Evolutionary conservation across 1,140 invertebrate genomes (phyloP), one percentile per base, ranked within the genome.

Genomic region (Neocloeon triangulifer): DNA sequence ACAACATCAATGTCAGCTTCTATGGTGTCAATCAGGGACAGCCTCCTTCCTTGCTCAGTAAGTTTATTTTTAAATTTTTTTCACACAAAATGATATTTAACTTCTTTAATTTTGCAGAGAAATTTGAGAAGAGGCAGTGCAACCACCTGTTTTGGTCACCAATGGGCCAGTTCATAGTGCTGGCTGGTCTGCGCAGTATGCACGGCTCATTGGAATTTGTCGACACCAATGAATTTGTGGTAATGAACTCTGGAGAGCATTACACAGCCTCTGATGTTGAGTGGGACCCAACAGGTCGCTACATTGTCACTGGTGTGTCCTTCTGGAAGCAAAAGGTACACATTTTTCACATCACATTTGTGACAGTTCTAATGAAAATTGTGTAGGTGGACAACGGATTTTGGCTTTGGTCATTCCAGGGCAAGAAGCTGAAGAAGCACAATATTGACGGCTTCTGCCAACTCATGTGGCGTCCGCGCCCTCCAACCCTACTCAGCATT

Each of bases 281-380:
- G 53, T 99, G 95, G 95, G 95, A 99, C 59, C 92, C 94, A 5
- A 98, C 92, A 18, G 94, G 94, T 12, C 65, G 94, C 45, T 99
- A 95, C 53, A 86, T 98, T 10, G 77, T 88, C 10, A 94, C 89
- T 1, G 82, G 74, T 5, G 88, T 95, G 6, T 92, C 86, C 2
- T 80, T 73, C 35, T 94, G 91, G 76, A 94, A 89, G 43, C 80
- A 86, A 29, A 94, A 92, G 57, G 86, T 64, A 41, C 34, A n/a
- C n/a, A n/a, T n/a, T n/a, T n/a, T n/a, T n/a, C n/a, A n/a, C n/a
- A n/a, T n/a, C n/a, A n/a, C n/a, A n/a, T n/a, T n/a, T n/a, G n/a
- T n/a, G n/a, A n/a, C n/a, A n/a, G n/a, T n/a, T n/a, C n/a, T n/a
- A n/a, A n/a, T n/a, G n/a, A n/a, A n/a, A n/a, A 12, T 36, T 38